Conservation (phyloP, 2,797 vertebrate genomes). For the Forpus xanthops region DNA sequence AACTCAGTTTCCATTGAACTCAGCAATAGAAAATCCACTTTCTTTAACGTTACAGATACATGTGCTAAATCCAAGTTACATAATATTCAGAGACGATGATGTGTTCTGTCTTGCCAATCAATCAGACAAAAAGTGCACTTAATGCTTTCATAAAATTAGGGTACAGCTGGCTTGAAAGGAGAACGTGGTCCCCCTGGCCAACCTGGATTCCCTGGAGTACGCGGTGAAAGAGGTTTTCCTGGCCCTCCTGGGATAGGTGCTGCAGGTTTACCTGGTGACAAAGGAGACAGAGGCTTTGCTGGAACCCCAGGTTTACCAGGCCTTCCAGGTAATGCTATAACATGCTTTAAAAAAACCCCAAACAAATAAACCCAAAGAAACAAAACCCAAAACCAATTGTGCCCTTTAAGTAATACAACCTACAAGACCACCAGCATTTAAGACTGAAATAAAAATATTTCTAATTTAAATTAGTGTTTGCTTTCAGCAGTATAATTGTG, state of each 20-base stretch:
- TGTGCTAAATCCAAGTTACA: not conserved
- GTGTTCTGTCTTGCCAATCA: not conserved
- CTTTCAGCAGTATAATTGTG: not conserved
- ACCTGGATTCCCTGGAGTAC: conserved; percentile 79
- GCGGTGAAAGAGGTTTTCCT: conserved; percentile 89
- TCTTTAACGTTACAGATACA: not conserved
- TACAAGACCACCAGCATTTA: not conserved
- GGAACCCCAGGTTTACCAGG: conserved; percentile 87
- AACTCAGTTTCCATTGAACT: not conserved
- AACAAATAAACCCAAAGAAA: not conserved
- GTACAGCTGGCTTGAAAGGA: conserved; percentile 88
- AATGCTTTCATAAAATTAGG: conserved; percentile 73
- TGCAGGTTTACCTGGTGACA: conserved; percentile 86
- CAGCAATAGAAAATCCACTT: not conserved
- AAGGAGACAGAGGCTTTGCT: conserved; percentile 86
- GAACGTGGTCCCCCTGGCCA: conserved; percentile 88
- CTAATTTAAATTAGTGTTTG: not conserved
- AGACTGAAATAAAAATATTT: not conserved
- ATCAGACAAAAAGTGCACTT: not conserved
- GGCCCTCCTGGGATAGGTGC: conserved; percentile 83
- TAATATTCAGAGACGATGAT: not conserved
- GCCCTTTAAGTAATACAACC: not conserved
- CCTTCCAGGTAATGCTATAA: conserved; percentile 77
- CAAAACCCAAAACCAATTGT: not conserved
- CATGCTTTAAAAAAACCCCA: not conserved